Evolutionary conservation across 2,888 invertebrate genomes (phyloP).

Genomic region (Lithophane ornitopus): DNA sequence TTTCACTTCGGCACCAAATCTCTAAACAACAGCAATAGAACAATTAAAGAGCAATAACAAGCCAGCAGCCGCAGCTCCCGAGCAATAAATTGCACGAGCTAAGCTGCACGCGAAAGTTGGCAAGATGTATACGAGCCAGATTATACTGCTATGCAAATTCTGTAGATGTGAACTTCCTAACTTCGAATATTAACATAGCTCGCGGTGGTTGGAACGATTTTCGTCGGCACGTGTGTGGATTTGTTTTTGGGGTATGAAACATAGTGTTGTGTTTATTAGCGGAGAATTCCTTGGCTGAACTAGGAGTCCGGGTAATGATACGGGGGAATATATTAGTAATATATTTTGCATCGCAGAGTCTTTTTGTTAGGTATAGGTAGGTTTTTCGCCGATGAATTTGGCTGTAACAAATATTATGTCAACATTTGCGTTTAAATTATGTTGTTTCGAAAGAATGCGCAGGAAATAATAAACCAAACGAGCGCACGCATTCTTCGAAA

Average conservation of each 20-base stretch:
- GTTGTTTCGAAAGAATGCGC: background rate
- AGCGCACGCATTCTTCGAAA: constrained; percentile 1
- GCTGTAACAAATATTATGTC: background rate
- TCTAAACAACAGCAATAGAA: constrained; percentile 63
- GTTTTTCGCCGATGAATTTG: background rate
- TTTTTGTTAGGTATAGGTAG: background rate
- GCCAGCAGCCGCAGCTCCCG: constrained; percentile 33
- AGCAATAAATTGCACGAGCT: constrained; percentile 61
- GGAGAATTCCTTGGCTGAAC: constrained; percentile 11
- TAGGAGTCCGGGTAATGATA: background rate
- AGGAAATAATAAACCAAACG: constrained; percentile 11
- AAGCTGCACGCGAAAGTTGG: constrained; percentile 58
- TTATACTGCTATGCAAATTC: constrained; percentile 69
- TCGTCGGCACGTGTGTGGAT: constrained; percentile 51
- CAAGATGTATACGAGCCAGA: constrained; percentile 58
- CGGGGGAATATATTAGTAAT: background rate
- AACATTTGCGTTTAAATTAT: background rate
- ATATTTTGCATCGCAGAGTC: background rate
- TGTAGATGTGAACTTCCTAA: constrained; percentile 67
- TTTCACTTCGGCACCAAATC: constrained; percentile 54
- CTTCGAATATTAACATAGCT: constrained; percentile 61
- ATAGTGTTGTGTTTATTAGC: constrained; percentile 42
- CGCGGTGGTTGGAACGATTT: constrained; percentile 56
- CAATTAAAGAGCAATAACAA: constrained; percentile 62
- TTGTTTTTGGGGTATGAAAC: constrained; percentile 50